Percentiles rank a stretch among this genome's conserved stretches.
Conservation (phyloP, 2,888 invertebrate species). For the Morpho achilles region DNA sequence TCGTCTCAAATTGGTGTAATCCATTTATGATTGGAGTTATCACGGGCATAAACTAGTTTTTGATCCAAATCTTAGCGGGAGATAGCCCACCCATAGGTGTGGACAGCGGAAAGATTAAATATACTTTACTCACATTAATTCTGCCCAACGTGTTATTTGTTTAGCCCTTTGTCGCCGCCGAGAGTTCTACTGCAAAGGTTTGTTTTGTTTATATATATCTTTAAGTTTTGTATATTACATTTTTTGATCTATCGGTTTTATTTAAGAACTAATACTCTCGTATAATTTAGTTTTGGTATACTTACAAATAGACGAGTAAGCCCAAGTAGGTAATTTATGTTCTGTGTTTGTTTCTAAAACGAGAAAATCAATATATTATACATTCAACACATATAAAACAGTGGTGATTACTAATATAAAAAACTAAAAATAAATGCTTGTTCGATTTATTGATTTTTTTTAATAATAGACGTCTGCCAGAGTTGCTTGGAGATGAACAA, state of each 20-base stretch:
- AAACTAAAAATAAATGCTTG: too few relatives aligned
- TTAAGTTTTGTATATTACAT: not conserved
- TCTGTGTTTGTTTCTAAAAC: too few relatives aligned
- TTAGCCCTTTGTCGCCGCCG: conserved; percentile 46
- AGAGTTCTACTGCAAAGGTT: conserved; percentile 12
- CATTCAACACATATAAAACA: too few relatives aligned
- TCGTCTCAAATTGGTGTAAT: conserved; percentile 11
- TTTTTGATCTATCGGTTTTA: not conserved
- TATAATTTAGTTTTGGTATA: not conserved
- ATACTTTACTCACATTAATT: conserved; percentile 44
- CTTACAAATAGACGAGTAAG: not conserved
- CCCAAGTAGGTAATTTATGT: too few relatives aligned
- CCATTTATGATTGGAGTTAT: conserved; percentile 32
- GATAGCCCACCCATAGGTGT: conserved; percentile 63
- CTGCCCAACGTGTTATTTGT: conserved; percentile 58
- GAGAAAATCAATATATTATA: too few relatives aligned
- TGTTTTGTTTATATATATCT: conserved; percentile 4
- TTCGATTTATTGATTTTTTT: too few relatives aligned
- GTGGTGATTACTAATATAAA: too few relatives aligned
- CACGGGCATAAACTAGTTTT: conserved; percentile 42
- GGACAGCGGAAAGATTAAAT: conserved; percentile 45
- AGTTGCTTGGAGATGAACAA: too few relatives aligned
- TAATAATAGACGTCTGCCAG: too few relatives aligned
- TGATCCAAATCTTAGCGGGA: conserved; percentile 45
- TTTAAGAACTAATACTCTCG: not conserved